These are phyloP conservation scores for Lycophotia porphyrea DNA, from an alignment of 2,888 invertebrate genomes.

Conservation along the genomic window DNA sequence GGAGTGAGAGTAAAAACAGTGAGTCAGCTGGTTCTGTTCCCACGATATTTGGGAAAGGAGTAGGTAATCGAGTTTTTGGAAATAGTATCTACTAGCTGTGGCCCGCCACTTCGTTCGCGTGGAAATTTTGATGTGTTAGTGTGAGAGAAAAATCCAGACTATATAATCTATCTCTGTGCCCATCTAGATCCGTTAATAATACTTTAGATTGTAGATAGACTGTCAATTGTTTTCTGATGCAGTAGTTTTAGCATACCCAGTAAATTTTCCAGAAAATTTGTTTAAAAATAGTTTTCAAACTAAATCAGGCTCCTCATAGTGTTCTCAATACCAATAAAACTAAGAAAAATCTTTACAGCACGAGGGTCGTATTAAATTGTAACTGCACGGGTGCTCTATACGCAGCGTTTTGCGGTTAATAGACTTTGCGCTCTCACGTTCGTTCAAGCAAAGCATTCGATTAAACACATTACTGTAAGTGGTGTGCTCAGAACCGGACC, in stretches of 20 bases:
- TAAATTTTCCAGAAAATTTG: neutral
- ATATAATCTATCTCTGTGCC: no score
- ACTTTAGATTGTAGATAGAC: neutral
- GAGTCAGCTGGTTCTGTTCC: conserved; percentile 53
- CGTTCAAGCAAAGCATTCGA: conserved; percentile 37
- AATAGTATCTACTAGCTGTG: neutral
- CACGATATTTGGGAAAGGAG: conserved; percentile 32
- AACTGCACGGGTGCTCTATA: conserved; percentile 22
- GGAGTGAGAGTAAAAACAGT: conserved; percentile 28
- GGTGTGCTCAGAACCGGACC: conserved; percentile 18
- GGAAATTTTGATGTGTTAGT: no score
- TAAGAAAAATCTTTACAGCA: neutral
- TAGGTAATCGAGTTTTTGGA: conserved; percentile 30
- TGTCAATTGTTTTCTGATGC: neutral
- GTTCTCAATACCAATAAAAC: conserved; percentile 5
- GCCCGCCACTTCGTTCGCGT: no score
- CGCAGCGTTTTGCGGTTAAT: conserved; percentile 45
- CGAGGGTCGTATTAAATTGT: conserved; percentile 21
- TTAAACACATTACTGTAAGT: conserved; percentile 44
- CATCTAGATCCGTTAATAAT: no score
- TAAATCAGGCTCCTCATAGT: neutral
- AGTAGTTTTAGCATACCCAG: neutral
- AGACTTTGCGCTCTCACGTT: conserved; percentile 35
- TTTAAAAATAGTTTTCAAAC: neutral
- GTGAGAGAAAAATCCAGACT: no score